These are phyloP conservation scores for Diachrysia chrysitis DNA, from an alignment of 2,888 invertebrate species.

Conservation along the genomic window DNA sequence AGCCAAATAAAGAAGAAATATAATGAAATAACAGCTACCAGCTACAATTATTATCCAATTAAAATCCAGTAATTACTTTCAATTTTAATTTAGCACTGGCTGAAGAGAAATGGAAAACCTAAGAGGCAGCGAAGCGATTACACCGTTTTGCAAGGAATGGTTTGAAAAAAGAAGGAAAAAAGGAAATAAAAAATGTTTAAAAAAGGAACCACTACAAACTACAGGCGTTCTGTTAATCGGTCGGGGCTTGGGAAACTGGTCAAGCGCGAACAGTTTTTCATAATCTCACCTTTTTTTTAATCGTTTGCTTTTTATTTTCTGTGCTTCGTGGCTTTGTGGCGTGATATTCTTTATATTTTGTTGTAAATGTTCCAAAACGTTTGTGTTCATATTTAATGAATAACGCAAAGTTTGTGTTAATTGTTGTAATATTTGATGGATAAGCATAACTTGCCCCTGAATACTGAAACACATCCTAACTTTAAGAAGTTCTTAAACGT, in stretches of 20 bases:
- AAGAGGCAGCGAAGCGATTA: conserved; percentile 57
- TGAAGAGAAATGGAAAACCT: conserved; percentile 42
- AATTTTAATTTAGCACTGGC: conserved; percentile 61
- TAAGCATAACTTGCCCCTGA: too few relatives aligned
- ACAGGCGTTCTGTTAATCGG: conserved; percentile 44
- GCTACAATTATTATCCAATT: conserved; percentile 44
- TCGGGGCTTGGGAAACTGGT: conserved; percentile 14
- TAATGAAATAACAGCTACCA: conserved; percentile 11
- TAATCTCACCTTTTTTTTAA: conserved; percentile 7
- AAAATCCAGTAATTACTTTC: conserved; percentile 45
- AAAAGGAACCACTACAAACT: conserved; percentile 34
- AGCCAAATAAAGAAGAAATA: background rate
- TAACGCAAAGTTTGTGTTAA: too few relatives aligned
- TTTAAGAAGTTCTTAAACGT: too few relatives aligned
- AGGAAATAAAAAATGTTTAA: conserved; percentile 23
- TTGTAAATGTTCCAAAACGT: too few relatives aligned
- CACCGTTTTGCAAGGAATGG: conserved; percentile 52
- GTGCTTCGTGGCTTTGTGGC: background rate
- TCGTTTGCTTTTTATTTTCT: background rate
- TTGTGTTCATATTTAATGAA: too few relatives aligned
- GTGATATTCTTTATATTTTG: background rate
- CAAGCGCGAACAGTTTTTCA: conserved; percentile 27
- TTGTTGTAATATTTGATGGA: too few relatives aligned
- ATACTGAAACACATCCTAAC: too few relatives aligned
- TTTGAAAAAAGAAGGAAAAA: conserved; percentile 34